Conservation (phyloP, 2,113 vertebrate species). For the Heliornis fulica region DNA sequence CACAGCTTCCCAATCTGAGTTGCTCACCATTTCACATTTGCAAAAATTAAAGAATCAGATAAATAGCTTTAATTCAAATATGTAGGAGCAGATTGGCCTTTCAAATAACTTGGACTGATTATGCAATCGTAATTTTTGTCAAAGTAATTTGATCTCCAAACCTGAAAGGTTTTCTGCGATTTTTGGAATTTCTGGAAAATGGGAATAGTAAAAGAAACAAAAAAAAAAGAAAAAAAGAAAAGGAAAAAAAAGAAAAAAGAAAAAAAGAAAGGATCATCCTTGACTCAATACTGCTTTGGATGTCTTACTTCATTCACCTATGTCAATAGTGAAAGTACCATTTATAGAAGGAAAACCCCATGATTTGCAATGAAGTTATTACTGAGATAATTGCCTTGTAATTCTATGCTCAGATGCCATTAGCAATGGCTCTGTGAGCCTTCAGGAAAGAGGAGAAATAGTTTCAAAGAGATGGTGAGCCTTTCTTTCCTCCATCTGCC, state of each 20-base stretch:
- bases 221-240: no score
- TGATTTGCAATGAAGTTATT: neutral
- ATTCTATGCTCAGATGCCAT: neutral
- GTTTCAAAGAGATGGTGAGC: neutral
- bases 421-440: neutral
- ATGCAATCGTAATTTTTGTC: no score
- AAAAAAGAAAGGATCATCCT: neutral
- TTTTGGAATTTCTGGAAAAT: neutral
- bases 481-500: neutral
- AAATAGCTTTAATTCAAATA: neutral
- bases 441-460: neutral
- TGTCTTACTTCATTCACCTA: neutral
- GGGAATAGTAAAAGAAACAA: no score
- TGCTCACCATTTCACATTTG: neutral
- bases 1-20: neutral
- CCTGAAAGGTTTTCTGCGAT: neutral
- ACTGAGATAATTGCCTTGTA: neutral
- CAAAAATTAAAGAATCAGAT: neutral
- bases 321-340: accelerated
- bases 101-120: no score
- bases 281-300: neutral
- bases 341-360: neutral
- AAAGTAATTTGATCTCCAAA: neutral
- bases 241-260: no score
- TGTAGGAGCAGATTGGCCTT: neutral